Percentiles rank a stretch among this genome's conserved stretches.
These are phyloP conservation scores for Resseliella maxima DNA, from an alignment of 2,888 invertebrate genomes.

Conservation along the genomic window DNA sequence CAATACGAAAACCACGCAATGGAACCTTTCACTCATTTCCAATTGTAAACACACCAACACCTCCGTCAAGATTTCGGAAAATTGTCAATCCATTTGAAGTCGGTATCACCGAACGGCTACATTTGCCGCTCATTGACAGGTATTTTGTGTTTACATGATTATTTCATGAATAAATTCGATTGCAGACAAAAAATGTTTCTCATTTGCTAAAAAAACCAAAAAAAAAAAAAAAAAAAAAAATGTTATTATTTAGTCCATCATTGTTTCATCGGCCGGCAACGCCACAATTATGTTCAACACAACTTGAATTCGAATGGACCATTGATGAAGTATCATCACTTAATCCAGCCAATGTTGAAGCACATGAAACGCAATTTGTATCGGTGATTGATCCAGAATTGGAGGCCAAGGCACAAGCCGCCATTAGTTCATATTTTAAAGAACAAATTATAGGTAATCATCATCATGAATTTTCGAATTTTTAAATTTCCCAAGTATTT, in stretches of 20 bases:
- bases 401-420: conserved; percentile 73
- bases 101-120: conserved; percentile 71
- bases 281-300: conserved; percentile 65
- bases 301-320: conserved; percentile 75
- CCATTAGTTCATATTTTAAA: conserved; percentile 69
- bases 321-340: conserved; percentile 76
- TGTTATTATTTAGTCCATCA: conserved; percentile 63
- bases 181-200: no score
- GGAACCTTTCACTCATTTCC: conserved; percentile 61
- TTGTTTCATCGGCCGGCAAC: conserved; percentile 65
- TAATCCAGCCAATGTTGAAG: conserved; percentile 73
- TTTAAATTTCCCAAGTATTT: background rate
- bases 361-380: conserved; percentile 70
- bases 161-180: background rate
- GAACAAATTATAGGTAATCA: conserved; percentile 64
- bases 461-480: background rate
- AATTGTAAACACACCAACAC: conserved; percentile 65
- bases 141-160: conserved; percentile 63
- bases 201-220: no score
- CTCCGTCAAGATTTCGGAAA: conserved; percentile 71
- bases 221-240: no score
- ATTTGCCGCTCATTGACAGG: conserved; percentile 76
- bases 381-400: conserved; percentile 70
- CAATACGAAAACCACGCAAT: conserved; percentile 53
- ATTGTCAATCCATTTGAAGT: conserved; percentile 75